Base-by-base conservation (phyloP, 1,140 invertebrate species). In the Idris sp. region DNA sequence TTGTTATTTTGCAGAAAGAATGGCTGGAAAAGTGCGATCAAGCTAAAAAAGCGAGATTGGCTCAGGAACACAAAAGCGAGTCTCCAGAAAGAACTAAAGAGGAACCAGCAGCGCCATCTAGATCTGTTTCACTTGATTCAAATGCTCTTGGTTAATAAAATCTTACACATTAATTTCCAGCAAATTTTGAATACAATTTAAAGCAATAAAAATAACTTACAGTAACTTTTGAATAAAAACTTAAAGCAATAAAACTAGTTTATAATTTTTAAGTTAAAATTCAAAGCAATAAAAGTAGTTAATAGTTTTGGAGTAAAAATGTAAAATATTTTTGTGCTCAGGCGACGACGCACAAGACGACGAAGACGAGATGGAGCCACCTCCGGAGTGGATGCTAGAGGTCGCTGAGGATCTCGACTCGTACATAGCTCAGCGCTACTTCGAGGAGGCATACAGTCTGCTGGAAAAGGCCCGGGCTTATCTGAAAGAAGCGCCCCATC, bases 351-450 rank as follows among this genome's bases (percentile, higher is more conserved):
- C 15, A 26, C 48, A 91, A 78, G 85, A 90, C 56, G 82, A 88
- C 2, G 86, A 91, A 79, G 85, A 91, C 79, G 78, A 85, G 75
- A 16, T 62, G 13, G 83, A 90, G 48, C 75, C 83, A 2, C 87
- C 92, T 18, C 95, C 95, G 0, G 96, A 98, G 74, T 99, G 97
- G 97, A 84, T 99, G 18, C 80, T 92, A 49, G 97, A 98, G 86
- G 91, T 97, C 0, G 92, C 95, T 11, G 97, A 99, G 84, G 97
- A 99, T 86, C 88, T 99, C 14, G 97, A 99, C 88, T 97, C 98
- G 10, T 92, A 93, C 64, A 96, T 99, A 74, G 98, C 97, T n/a
- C 96, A 99, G 85, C 90, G 98, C 76, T 96, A 98, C 83, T 98
- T 99, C 85, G 96, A 98, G 85, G 95, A 97, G 81, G 97, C 98